Percentiles rank a stretch among this genome's conserved stretches.
Conservation (phyloP, 37 sponge, comb jelly and placozoan species). For the Tethya wilhelma region DNA sequence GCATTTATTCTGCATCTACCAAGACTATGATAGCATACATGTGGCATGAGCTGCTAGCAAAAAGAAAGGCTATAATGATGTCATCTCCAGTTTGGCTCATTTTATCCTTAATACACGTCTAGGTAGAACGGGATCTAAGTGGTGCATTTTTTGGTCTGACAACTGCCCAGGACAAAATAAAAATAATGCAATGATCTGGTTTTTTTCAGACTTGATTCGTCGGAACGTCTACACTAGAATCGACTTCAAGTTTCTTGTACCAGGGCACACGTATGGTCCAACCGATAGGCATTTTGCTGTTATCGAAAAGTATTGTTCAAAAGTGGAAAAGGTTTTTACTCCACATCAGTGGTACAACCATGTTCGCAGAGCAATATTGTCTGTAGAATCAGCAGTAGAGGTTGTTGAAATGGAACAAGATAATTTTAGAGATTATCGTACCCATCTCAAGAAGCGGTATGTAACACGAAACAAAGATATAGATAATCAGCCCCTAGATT, state of each 20-base stretch:
- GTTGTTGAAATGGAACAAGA: too few relatives aligned
- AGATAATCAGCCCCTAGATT: too few relatives aligned
- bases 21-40: background rate
- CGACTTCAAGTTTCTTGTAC: conserved; percentile 4
- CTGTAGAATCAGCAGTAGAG: background rate
- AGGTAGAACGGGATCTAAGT: conserved; percentile 31
- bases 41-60: conserved; percentile 11
- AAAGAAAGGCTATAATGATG: conserved; percentile 6
- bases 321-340: background rate
- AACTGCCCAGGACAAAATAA: conserved; percentile 9
- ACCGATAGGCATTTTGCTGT: background rate
- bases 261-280: background rate
- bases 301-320: background rate
- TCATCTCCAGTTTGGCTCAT: background rate
- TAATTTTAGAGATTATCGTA: too few relatives aligned
- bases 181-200: background rate
- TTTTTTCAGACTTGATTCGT: background rate
- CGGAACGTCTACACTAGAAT: background rate
- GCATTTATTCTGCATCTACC: conserved; percentile 6
- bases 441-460: too few relatives aligned
- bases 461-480: too few relatives aligned
- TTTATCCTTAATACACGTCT: conserved; percentile 32
- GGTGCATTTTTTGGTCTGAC: conserved; percentile 2
- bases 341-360: conserved; percentile 7
- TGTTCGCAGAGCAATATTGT: background rate